Percentiles rank a stretch among this genome's conserved stretches.
Conservation (phyloP, 1,140 invertebrate genomes). For the Yoshiicerus persimilis region DNA sequence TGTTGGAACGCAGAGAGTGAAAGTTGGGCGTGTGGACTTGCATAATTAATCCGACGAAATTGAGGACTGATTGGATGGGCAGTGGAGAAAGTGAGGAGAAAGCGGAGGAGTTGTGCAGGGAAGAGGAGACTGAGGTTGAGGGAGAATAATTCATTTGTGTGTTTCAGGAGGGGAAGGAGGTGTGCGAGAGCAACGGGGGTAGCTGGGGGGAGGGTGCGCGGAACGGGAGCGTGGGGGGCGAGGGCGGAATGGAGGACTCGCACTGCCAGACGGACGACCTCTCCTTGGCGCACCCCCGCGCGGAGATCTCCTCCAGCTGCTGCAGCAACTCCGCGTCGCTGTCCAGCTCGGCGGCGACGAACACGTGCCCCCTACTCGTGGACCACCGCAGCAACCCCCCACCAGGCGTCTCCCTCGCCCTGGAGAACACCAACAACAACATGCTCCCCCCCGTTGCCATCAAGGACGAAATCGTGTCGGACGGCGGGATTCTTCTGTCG, state of each 20-base stretch:
- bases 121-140: neutral
- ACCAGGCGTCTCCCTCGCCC: neutral
- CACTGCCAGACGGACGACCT: constrained; percentile 38
- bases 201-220: neutral
- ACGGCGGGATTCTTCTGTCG: neutral
- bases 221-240: neutral
- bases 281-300: neutral
- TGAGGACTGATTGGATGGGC: too few species aligned
- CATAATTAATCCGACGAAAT: too few species aligned
- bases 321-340: neutral
- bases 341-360: neutral
- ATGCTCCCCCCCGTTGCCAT: neutral
- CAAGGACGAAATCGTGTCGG: neutral
- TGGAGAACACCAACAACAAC: neutral
- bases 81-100: too few species aligned
- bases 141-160: neutral
- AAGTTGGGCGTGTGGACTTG: neutral
- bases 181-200: neutral
- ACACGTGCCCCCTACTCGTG: neutral
- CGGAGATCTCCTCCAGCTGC: neutral
- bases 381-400: neutral
- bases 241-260: constrained; percentile 35
- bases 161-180: constrained; percentile 13
- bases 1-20: too few species aligned
- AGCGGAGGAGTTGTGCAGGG: too few species aligned